phyloP scores from a whole-genome alignment of 2,888 invertebrate species.

The Pherbina coryleti region DNA sequence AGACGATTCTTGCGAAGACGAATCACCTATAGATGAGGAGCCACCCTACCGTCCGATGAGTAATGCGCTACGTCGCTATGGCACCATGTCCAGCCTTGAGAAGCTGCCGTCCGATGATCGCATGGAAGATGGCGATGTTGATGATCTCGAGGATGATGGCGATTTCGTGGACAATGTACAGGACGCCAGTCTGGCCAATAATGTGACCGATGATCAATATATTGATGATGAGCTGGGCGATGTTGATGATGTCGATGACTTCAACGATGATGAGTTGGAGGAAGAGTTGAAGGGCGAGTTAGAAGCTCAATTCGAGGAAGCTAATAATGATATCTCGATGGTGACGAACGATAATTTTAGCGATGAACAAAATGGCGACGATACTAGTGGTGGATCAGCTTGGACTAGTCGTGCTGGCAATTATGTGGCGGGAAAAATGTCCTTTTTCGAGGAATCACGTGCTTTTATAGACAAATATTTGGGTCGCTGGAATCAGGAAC shows the following conservation, averaged over 20 bases:
- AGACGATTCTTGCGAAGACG: conserved; percentile 77
- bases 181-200: conserved; percentile 40
- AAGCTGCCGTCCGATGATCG: conserved; percentile 74
- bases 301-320: conserved; percentile 29
- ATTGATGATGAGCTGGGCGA: conserved; percentile 58
- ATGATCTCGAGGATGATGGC: conserved; percentile 70
- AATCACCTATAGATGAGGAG: conserved; percentile 80
- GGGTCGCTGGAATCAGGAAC: conserved; percentile 72
- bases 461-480: conserved; percentile 70
- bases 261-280: conserved; percentile 58
- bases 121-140: conserved; percentile 62
- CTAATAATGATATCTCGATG: background rate
- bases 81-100: conserved; percentile 81
- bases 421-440: conserved; percentile 86
- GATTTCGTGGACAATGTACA: conserved; percentile 54
- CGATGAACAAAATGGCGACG: background rate
- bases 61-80: conserved; percentile 72
- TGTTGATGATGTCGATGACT: conserved; percentile 64
- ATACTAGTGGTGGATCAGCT: conserved; percentile 49
- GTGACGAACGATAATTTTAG: background rate
- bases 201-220: conserved; percentile 58
- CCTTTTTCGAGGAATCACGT: conserved; percentile 75
- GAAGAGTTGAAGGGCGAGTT: conserved; percentile 52
- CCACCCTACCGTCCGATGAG: conserved; percentile 80
- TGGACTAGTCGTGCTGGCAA: conserved; percentile 87